Evolutionary conservation across 2,888 invertebrate genomes (phyloP).

Genomic region (Eutolmus rufibarbis): DNA sequence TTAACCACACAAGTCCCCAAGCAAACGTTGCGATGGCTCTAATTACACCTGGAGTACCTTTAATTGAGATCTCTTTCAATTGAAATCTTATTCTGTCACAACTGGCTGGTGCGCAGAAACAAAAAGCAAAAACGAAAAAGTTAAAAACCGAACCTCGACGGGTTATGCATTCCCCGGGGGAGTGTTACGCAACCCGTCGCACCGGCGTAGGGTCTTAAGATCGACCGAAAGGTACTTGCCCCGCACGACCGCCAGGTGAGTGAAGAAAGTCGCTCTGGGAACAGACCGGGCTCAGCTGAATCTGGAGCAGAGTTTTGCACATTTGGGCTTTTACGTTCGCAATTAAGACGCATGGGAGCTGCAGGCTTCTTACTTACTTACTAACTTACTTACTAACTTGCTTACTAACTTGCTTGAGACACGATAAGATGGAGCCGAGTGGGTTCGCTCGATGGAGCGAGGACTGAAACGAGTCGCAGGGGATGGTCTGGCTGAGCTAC

Average conservation of each 20-base stretch:
- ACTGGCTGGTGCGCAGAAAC: constrained; percentile 22
- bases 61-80: constrained; percentile 37
- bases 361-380: neutral
- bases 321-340: neutral
- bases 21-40: constrained; percentile 37
- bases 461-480: neutral
- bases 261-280: constrained; percentile 26
- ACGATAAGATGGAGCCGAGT: neutral
- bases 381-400: neutral
- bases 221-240: neutral
- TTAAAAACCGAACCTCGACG: neutral
- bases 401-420: neutral
- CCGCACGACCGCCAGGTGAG: neutral
- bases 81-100: constrained; percentile 38
- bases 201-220: neutral
- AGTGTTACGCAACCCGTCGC: constrained; percentile 11
- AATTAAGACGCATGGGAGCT: constrained; percentile 4
- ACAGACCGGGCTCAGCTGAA: neutral
- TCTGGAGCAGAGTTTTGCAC: neutral
- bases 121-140: neutral
- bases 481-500: neutral
- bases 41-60: constrained; percentile 37
- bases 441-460: neutral
- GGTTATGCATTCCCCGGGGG: constrained; percentile 34
- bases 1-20: constrained; percentile 14